These are phyloP conservation scores for Oryzias sinensis DNA, from an alignment of 2,797 vertebrate genomes.

Conservation along the genomic window DNA sequence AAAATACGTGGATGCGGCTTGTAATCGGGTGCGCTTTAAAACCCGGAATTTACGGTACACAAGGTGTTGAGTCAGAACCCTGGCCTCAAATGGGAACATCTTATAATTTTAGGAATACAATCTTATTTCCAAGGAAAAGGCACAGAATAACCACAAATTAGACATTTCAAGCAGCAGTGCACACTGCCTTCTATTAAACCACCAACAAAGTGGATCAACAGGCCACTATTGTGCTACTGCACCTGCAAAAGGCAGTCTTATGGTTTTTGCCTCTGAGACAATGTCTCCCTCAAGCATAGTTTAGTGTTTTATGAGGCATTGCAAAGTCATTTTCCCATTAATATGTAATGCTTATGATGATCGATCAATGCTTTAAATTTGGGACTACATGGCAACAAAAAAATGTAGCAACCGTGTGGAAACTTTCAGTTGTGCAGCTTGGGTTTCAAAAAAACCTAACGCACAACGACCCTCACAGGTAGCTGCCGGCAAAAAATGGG, in stretches of 20 bases:
- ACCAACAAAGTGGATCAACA: background rate
- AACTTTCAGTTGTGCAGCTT: background rate
- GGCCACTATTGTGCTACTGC: too few species aligned
- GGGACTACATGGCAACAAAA: slow-evolving; percentile 18
- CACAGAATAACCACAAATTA: slow-evolving; percentile 1
- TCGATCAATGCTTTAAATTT: slow-evolving; percentile 13
- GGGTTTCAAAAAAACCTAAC: background rate
- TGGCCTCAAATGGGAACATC: background rate
- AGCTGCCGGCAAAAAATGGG: too few species aligned
- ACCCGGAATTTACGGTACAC: too few species aligned
- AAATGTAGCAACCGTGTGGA: background rate
- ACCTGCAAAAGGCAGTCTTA: background rate
- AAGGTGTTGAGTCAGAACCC: background rate
- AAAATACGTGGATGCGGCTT: too few species aligned
- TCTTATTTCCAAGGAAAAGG: slow-evolving; percentile 3
- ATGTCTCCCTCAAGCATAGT: background rate
- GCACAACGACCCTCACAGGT: too few species aligned
- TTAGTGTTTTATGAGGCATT: background rate
- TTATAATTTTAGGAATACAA: background rate
- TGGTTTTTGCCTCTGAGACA: slow-evolving; percentile 4
- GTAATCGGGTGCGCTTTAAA: too few species aligned
- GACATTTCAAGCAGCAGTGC: slow-evolving; percentile 44
- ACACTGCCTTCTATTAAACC: background rate
- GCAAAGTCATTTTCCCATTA: slow-evolving; percentile 6
- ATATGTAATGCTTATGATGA: slow-evolving; percentile 19